Conservation (phyloP, 2,888 invertebrate genomes). For the Cremastinae sp. region DNA sequence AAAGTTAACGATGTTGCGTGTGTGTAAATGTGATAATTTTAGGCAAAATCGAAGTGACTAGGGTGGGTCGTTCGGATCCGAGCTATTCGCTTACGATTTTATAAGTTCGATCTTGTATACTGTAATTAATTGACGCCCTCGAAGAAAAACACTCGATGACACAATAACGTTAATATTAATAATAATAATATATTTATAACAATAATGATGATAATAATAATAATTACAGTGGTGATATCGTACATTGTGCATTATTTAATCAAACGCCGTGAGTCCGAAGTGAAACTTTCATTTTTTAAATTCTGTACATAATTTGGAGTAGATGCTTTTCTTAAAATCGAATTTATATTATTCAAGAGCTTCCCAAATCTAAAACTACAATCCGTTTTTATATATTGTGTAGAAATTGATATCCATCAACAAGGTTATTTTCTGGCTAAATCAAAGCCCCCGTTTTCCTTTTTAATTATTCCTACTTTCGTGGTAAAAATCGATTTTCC, state of each 20-base stretch:
- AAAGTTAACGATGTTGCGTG: constrained; percentile 25
- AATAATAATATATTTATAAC: constrained; percentile 2
- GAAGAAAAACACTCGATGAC: constrained; percentile 40
- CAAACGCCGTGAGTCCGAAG: neutral
- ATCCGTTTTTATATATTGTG: no score
- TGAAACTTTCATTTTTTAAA: constrained; percentile 10
- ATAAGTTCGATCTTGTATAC: constrained; percentile 53
- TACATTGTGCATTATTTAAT: constrained; percentile 28
- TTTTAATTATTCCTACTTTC: constrained; percentile 9
- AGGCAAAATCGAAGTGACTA: constrained; percentile 32
- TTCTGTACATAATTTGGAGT: no score
- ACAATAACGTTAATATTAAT: neutral
- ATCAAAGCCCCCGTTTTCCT: constrained; percentile 2
- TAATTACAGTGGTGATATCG: constrained; percentile 27
- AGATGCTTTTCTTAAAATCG: no score
- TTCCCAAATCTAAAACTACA: no score
- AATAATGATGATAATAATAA: constrained; percentile 32
- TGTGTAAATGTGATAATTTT: constrained; percentile 13
- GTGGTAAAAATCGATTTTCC: neutral
- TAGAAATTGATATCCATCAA: no score
- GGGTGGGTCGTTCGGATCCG: constrained; percentile 23
- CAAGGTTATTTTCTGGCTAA: constrained; percentile 30
- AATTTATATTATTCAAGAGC: no score
- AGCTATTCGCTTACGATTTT: constrained; percentile 35
- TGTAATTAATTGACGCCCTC: constrained; percentile 35